Base-by-base conservation (phyloP, 2,888 invertebrate species). In the Boloria selene region DNA sequence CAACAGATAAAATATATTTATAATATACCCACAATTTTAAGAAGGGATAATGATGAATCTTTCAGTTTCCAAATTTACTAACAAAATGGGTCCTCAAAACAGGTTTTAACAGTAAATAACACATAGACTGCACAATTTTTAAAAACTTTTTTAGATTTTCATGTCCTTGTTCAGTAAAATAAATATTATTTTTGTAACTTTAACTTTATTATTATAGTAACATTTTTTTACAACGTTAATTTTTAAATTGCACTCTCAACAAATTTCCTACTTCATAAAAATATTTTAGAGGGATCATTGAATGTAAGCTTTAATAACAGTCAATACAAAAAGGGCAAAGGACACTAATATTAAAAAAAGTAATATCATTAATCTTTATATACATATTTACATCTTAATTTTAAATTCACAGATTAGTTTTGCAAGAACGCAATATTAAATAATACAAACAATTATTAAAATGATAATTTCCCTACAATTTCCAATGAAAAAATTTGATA, bases 381-480 rank as follows among this genome's bases (percentile, higher is more conserved):
- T 91, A 91, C 90, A 91, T 91, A 90, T 91, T 90, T 90, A 90
- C 90, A 90, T 85, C 87, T 88, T 88, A 86, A 81, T 73, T 75
- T 72, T 69, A 80, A 65, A 69, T 75, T 77, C 73, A 80, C 81
- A 74, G 80, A 80, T 78, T 81, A 78, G 76, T 83, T 56, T 82
- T 79, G 77, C 80, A 79, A 81, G 68, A 83, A 83, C 77, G 70
- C 77, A 79, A 78, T 62, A 75, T 79, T 79, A 74, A 80, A 80
- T 74, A 79, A 77, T 82, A 80, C 72, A 26, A 53, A 53, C 53
- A 53, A 53, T 79, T 70, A 61, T 67, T 70, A 72, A 70, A 72
- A 70, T 70, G 65, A 70, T 50, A 68, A 70, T 69, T 71, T 75
- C 31, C 73, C 72, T 74, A 73, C 65, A 68, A 68, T 63, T 69